phyloP scores from a whole-genome alignment of 2,888 invertebrate genomes.

The Pollenia griseotomentosa region DNA sequence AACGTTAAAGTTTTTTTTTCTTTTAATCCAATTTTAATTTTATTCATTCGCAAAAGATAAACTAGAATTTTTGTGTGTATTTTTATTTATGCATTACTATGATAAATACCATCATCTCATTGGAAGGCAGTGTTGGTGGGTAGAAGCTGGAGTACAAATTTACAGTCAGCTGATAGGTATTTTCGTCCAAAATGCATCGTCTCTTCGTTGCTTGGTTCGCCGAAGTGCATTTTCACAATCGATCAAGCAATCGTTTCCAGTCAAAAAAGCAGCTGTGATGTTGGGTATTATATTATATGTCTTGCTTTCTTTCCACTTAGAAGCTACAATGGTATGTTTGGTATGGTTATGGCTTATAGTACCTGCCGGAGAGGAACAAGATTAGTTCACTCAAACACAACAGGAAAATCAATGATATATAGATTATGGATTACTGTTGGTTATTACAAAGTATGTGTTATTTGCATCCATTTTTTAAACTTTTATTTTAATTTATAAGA shows the following conservation, averaged over 20 bases:
- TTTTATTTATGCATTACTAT: slow-evolving; percentile 79
- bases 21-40: slow-evolving; percentile 77
- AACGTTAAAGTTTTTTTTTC: slow-evolving; percentile 55
- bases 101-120: slow-evolving; percentile 83
- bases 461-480: slow-evolving; percentile 74
- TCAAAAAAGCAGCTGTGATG: slow-evolving; percentile 53
- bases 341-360: slow-evolving; percentile 81
- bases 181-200: slow-evolving; percentile 41
- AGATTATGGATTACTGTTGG: slow-evolving; percentile 76
- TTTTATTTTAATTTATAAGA: slow-evolving; percentile 14
- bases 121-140: slow-evolving; percentile 58
- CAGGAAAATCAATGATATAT: slow-evolving; percentile 80
- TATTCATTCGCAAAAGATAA: slow-evolving; percentile 75
- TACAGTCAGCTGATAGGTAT: slow-evolving; percentile 50
- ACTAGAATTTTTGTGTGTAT: slow-evolving; percentile 81
- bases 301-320: slow-evolving; percentile 69
- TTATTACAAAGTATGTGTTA: slow-evolving; percentile 68
- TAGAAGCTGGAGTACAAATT: slow-evolving; percentile 45
- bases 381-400: slow-evolving; percentile 85
- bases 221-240: slow-evolving; percentile 27
- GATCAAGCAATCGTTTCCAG: slow-evolving; percentile 43
- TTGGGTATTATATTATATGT: slow-evolving; percentile 43
- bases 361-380: slow-evolving; percentile 85
- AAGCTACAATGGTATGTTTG: slow-evolving; percentile 76
- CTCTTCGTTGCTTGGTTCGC: slow-evolving; percentile 37